Conservation (phyloP, 2,113 vertebrate species). For the Gymnocephalus cernua region DNA sequence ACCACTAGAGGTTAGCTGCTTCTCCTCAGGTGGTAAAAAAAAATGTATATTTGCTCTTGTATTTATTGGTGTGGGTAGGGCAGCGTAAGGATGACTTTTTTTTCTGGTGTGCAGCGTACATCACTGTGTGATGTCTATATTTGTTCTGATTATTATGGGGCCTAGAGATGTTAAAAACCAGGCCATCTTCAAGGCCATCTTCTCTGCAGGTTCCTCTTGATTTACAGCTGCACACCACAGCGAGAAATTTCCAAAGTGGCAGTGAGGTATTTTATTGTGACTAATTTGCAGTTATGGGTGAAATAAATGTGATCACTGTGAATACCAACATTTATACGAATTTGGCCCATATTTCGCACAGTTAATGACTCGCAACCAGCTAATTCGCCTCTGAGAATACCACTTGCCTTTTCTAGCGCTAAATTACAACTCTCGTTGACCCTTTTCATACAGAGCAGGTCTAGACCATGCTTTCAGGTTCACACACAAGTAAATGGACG, state of each 20-base stretch:
- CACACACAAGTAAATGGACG: background rate
- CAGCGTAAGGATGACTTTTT: background rate
- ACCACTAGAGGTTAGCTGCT: slow-evolving; percentile 45
- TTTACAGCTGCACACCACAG: slow-evolving; percentile 8
- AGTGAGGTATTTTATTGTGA: slow-evolving; percentile 19
- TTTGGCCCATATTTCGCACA: background rate
- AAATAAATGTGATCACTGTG: slow-evolving; percentile 72
- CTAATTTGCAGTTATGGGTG: slow-evolving; percentile 60
- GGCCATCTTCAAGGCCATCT: background rate
- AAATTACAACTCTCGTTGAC: no score
- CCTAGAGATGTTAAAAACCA: background rate
- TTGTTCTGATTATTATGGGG: background rate
- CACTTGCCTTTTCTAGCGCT: background rate
- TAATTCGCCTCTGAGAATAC: background rate
- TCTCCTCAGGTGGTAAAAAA: slow-evolving; percentile 10
- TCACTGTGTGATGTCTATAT: slow-evolving; percentile 18
- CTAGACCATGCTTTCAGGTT: background rate
- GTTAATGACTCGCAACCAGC: background rate
- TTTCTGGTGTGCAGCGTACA: slow-evolving; percentile 12
- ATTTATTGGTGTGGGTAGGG: slow-evolving; percentile 65
- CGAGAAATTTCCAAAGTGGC: slow-evolving; percentile 9
- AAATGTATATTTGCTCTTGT: slow-evolving; percentile 30
- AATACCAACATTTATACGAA: background rate
- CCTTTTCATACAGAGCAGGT: no score
- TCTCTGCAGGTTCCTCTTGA: background rate